These are phyloP conservation scores for Cryptoleucopteryx plumbea DNA, from an alignment of 2,113 vertebrate genomes.

Conservation along the genomic window DNA sequence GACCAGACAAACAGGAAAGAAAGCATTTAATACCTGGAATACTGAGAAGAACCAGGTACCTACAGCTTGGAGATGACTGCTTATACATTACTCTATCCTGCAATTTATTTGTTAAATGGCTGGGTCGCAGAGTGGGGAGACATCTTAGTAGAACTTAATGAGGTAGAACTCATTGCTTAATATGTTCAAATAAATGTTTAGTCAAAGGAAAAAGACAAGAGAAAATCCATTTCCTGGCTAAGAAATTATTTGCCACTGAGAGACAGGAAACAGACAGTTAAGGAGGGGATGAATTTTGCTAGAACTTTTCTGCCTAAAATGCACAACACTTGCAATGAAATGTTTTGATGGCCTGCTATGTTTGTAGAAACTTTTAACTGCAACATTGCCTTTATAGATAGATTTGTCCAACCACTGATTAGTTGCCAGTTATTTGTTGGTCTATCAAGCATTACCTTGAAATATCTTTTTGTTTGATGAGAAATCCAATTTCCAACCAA, in stretches of 20 bases:
- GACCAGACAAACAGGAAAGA: neutral
- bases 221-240: neutral
- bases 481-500: conserved; percentile 37
- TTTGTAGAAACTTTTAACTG: neutral
- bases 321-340: neutral
- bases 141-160: neutral
- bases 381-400: neutral
- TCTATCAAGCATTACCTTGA: conserved; percentile 11
- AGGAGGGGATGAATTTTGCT: neutral
- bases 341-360: neutral
- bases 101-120: neutral
- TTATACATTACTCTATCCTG: neutral
- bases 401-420: neutral
- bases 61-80: neutral
- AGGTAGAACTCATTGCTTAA: neutral
- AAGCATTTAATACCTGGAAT: neutral
- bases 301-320: neutral
- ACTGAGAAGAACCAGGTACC: neutral
- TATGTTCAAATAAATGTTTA: neutral
- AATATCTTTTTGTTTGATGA: neutral
- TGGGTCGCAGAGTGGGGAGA: neutral
- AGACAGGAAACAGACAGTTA: neutral
- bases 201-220: neutral
- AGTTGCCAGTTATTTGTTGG: neutral
- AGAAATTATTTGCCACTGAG: neutral